These are phyloP conservation scores for Alectoris magna DNA, from an alignment of 2,797 vertebrate genomes.

Conservation along the genomic window DNA sequence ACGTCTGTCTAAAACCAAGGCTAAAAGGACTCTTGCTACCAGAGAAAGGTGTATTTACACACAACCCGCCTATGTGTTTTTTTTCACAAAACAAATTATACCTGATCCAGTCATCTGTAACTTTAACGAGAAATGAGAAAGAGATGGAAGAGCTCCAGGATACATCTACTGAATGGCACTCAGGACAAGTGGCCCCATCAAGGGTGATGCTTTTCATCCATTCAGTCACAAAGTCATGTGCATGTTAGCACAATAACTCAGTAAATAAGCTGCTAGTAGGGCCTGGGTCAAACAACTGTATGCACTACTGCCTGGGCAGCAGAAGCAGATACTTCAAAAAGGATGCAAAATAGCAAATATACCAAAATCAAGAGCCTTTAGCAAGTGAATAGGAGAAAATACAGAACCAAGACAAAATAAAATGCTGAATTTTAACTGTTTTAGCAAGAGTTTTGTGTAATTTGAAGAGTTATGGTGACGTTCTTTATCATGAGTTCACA, in stretches of 20 bases:
- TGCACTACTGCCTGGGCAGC: not conserved
- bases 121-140: not conserved
- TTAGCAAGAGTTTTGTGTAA: not conserved
- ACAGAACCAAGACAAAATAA: not conserved
- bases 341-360: not conserved
- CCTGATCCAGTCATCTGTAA: not conserved
- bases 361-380: not conserved
- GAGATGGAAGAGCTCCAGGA: not conserved
- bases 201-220: not conserved
- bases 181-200: not conserved
- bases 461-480: not conserved
- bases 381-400: rapidly evolving
- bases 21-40: not conserved
- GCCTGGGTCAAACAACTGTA: not conserved
- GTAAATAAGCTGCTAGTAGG: not conserved
- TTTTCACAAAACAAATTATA: not conserved
- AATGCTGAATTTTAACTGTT: not conserved
- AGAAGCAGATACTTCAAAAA: not conserved
- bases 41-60: not conserved
- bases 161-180: not conserved
- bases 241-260: not conserved
- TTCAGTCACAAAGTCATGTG: not conserved
- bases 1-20: not conserved
- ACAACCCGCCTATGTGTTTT: rapidly evolving
- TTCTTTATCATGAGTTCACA: not conserved